These are phyloP conservation scores for Misgurnus anguillicaudatus DNA, from an alignment of 2,113 vertebrate species.

Conservation along the genomic window DNA sequence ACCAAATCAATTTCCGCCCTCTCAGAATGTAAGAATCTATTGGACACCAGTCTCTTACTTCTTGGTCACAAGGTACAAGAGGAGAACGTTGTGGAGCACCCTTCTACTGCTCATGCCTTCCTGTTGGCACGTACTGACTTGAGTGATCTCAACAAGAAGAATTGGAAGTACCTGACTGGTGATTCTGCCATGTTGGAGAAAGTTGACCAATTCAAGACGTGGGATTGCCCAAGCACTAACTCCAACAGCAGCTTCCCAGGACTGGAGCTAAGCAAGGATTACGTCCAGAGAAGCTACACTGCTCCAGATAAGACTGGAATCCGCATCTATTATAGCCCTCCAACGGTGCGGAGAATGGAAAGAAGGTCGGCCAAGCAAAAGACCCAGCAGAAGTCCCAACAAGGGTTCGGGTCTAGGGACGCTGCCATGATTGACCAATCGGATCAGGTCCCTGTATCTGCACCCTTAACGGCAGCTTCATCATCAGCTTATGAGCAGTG, in stretches of 20 bases:
- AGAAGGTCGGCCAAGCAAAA: conserved; percentile 58
- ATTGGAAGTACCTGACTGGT: conserved; percentile 78
- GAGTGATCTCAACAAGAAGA: conserved; percentile 71
- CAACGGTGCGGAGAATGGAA: conserved; percentile 81
- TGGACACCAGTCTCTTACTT: conserved; percentile 81
- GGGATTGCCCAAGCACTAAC: conserved; percentile 78
- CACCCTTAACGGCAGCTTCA: conserved; percentile 53
- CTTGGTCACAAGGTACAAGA: conserved; percentile 67
- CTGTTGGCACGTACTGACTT: conserved; percentile 68
- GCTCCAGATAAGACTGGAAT: conserved; percentile 94
- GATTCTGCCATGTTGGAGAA: conserved; percentile 70
- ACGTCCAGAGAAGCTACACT: conserved; percentile 90
- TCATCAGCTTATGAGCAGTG: conserved; percentile 83
- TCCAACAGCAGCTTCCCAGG: conserved; percentile 69
- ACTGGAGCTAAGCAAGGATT: conserved; percentile 75
- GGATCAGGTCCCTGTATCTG: conserved; percentile 44
- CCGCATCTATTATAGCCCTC: conserved; percentile 96
- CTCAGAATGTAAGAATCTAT: conserved; percentile 83
- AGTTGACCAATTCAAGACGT: conserved; percentile 75
- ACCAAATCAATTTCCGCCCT: conserved; percentile 87
- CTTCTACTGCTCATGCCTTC: conserved; percentile 56
- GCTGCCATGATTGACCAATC: conserved; percentile 26
- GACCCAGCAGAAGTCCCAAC: conserved; percentile 45
- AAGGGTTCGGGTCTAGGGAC: neutral
- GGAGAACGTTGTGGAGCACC: conserved; percentile 66